Base-by-base conservation (phyloP, 2,797 vertebrate genomes). In the Scomberomorus guttatus region DNA sequence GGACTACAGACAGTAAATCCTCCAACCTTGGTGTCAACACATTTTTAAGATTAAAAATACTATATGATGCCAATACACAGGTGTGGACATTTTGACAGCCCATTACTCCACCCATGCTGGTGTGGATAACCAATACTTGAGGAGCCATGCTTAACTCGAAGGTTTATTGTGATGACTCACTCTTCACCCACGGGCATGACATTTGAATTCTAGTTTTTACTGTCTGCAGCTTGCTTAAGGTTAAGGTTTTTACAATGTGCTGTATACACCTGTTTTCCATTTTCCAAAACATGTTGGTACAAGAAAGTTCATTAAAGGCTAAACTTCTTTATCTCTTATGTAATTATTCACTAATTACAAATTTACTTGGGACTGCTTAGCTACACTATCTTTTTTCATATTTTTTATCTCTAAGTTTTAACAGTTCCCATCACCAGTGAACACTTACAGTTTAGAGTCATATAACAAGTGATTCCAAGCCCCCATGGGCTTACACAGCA, bases 1-100 rank as follows among this genome's bases (percentile, higher is more conserved):
- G 48, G 24, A 65, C 39, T 39, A 17, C 24, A n/a, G 48, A 37
- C 17, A 72, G 64, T 72, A 71, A 87, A 82, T 78, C 66, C 55
- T 63, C 15, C 25, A 60, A 75, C 70, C 66, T 77, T 76, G 71
- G 15, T 50, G 37, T 65, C 34, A 63, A 54, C 46, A 63, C 9
- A 27, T 58, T 29, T 82, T 69, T 17, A 42, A 51, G 25, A 64
- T 75, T 24, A 60, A 61, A 76, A 60, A 29, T 44, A 63, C 29
- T 15, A 55, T 20, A 27, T 12, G 14, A 62, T 34, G 13, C 29
- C 13, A 32, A 15, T 11, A 55, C 37, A 60, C 20, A 5, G 20
- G 20, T 32, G 18, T 39, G 52, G 24, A 52, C 20, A 42, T 39
- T 66, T 18, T 3, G 10, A 39, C 29, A 27, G 3, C 7, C n/a